phyloP scores from a whole-genome alignment of 2,888 invertebrate species.

The Stenolophus ochropezus region DNA sequence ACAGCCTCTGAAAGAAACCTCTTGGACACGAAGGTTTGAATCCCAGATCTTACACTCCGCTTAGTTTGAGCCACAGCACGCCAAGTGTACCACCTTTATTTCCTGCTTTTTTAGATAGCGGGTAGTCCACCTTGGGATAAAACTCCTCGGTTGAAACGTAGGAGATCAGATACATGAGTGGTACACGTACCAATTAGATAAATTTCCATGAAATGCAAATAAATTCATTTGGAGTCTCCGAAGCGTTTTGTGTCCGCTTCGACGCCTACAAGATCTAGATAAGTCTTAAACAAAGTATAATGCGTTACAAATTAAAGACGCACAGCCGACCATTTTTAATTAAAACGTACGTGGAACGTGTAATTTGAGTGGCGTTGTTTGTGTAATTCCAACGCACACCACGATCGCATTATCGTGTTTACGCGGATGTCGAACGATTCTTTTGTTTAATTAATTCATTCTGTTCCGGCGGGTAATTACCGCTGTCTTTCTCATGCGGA shows the following conservation, averaged over 20 bases:
- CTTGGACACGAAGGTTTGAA: too few relatives aligned
- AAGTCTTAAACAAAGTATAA: conserved; percentile 53
- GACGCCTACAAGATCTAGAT: conserved; percentile 56
- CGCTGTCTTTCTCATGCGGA: conserved; percentile 29
- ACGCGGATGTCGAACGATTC: conserved; percentile 68
- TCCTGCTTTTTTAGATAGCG: too few relatives aligned
- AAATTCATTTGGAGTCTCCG: conserved; percentile 35
- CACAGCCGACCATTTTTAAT: conserved; percentile 51
- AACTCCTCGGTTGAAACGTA: not conserved
- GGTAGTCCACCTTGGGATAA: not conserved
- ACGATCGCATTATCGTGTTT: conserved; percentile 66
- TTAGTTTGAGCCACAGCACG: too few relatives aligned
- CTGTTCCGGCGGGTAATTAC: conserved; percentile 67
- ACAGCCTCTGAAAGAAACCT: too few relatives aligned
- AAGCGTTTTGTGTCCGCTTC: conserved; percentile 52
- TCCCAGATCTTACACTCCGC: too few relatives aligned
- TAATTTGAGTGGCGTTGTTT: conserved; percentile 66
- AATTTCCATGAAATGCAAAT: conserved; percentile 52
- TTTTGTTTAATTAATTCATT: conserved; percentile 72
- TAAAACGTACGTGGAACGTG: conserved; percentile 56
- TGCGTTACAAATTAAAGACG: conserved; percentile 59
- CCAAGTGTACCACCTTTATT: too few relatives aligned
- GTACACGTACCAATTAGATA: conserved; percentile 44
- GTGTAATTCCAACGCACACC: conserved; percentile 68
- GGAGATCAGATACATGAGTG: conserved; percentile 41